A percentile compares a stretch with the other conserved stretches of the same genome.
phyloP scores from a whole-genome alignment of 2,888 invertebrate genomes.

The Arctia plantaginis region DNA sequence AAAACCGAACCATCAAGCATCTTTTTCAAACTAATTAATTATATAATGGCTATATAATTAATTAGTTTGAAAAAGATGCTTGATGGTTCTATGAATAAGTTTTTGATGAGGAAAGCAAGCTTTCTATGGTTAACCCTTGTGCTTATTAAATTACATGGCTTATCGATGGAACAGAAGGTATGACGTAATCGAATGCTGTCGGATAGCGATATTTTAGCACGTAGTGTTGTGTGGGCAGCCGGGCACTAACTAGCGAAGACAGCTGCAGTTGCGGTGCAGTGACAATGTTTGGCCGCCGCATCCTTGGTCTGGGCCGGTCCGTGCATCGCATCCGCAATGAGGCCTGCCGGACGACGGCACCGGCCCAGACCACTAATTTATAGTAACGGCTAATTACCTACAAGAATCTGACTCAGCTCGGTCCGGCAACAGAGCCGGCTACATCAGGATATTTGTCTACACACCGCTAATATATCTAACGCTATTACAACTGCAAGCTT shows the following conservation, averaged over 20 bases:
- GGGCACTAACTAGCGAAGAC: slow-evolving; percentile 78
- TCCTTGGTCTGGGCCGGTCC: slow-evolving; percentile 64
- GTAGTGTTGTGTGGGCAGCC: slow-evolving; percentile 70
- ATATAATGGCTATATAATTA: too few species aligned
- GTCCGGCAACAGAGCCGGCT: slow-evolving; percentile 59
- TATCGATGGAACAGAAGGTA: slow-evolving; percentile 18
- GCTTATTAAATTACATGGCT: background rate
- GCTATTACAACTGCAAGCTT: slow-evolving; percentile 38
- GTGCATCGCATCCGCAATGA: slow-evolving; percentile 77
- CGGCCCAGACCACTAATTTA: slow-evolving; percentile 72
- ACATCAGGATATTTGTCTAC: slow-evolving; percentile 58
- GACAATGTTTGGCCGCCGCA: slow-evolving; percentile 80
- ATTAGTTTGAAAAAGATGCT: too few species aligned
- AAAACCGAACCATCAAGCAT: too few species aligned
- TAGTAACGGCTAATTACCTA: slow-evolving; percentile 80
- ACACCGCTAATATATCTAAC: slow-evolving; percentile 57
- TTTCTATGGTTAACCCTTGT: background rate
- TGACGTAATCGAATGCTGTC: slow-evolving; percentile 32
- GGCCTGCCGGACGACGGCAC: slow-evolving; percentile 54
- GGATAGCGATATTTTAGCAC: slow-evolving; percentile 70
- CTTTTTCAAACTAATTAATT: too few species aligned
- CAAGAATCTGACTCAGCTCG: slow-evolving; percentile 75
- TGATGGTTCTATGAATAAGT: background rate
- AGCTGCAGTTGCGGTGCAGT: slow-evolving; percentile 78
- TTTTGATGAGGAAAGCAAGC: background rate